Base-by-base conservation (phyloP, 2,888 invertebrate genomes). In the Orchestes rusci region DNA sequence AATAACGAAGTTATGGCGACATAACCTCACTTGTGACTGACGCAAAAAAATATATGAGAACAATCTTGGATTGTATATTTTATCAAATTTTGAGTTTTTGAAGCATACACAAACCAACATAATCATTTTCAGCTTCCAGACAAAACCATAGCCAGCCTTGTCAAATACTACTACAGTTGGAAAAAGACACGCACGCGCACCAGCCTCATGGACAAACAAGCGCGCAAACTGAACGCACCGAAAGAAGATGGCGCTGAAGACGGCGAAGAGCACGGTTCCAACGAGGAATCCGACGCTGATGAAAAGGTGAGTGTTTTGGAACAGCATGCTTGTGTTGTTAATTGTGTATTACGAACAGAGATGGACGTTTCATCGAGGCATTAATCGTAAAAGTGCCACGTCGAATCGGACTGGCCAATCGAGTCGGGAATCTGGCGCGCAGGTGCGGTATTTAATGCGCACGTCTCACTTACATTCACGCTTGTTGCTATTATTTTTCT, bases 81-180 rank as follows among this genome's bases (percentile, higher is more conserved):
- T 34, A 28, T 15, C 10, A 5, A 3, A 12, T 39, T n/a, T n/a
- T n/a, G n/a, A n/a, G n/a, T n/a, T n/a, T n/a, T n/a, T 23, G 23
- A 10, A 23, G 23, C 23, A 23, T 23, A n/a, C n/a, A n/a, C n/a
- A n/a, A n/a, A n/a, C n/a, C n/a, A n/a, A n/a, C n/a, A n/a, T n/a
- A n/a, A n/a, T n/a, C n/a, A n/a, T 34, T 60, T 70, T 16, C 69
- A 95, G 94, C 73, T 96, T 59, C 96, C 96, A 20, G 96, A 96
- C 66, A 97, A 97, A 73, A 87, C 92, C 35, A 94, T 96, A 64
- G 90, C 94, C 34, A 89, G 89, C 58, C 73, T 97, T 60, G 95
- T 97, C 2, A 94, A 94, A 70, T 95, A 95, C 68, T 97, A 96
- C 70, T 97, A 97, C 67, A 90, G 92, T 60, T 96, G 96, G 96